phyloP scores from a whole-genome alignment of 1,140 invertebrate genomes.

The Brachionus sp. region DNA sequence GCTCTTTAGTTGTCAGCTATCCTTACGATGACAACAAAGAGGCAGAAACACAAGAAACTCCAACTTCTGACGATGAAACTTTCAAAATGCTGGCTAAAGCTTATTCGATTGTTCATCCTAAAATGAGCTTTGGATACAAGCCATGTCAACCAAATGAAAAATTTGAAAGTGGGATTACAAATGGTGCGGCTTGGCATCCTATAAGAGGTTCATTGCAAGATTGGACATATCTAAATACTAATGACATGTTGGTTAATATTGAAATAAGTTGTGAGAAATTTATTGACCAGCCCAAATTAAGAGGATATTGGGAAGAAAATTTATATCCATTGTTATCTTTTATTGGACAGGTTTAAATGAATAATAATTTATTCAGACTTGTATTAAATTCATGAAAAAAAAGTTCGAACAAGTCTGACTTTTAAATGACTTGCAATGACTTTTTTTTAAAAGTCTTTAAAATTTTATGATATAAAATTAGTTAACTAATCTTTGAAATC shows the following conservation, averaged over 20 bases:
- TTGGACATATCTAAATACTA: constrained; percentile 94
- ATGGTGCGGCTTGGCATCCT: constrained; percentile 28
- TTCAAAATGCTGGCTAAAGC: constrained; percentile 38
- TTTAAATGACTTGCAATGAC: too few relatives aligned
- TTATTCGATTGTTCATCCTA: constrained; percentile 12
- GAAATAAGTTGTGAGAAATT: constrained; percentile 96
- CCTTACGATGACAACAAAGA: constrained; percentile 58
- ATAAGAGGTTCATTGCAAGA: constrained; percentile 82
- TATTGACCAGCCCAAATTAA: constrained; percentile 68
- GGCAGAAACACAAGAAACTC: neutral
- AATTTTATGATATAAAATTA: too few relatives aligned
- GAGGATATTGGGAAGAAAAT: constrained; percentile 91
- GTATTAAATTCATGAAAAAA: too few relatives aligned
- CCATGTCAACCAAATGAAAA: neutral
- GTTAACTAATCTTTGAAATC: too few relatives aligned
- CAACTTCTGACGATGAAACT: constrained; percentile 30
- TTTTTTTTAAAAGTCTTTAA: too few relatives aligned
- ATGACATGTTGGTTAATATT: constrained; percentile 94
- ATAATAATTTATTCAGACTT: neutral
- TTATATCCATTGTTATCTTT: constrained; percentile 75
- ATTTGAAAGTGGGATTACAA: constrained; percentile 37
- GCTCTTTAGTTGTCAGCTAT: constrained; percentile 83
- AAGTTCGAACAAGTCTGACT: too few relatives aligned
- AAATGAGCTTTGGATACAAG: neutral
- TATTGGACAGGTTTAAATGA: constrained; percentile 67